These are phyloP conservation scores for Parapsyche elsis DNA, from an alignment of 1,140 invertebrate genomes.

Conservation along the genomic window DNA sequence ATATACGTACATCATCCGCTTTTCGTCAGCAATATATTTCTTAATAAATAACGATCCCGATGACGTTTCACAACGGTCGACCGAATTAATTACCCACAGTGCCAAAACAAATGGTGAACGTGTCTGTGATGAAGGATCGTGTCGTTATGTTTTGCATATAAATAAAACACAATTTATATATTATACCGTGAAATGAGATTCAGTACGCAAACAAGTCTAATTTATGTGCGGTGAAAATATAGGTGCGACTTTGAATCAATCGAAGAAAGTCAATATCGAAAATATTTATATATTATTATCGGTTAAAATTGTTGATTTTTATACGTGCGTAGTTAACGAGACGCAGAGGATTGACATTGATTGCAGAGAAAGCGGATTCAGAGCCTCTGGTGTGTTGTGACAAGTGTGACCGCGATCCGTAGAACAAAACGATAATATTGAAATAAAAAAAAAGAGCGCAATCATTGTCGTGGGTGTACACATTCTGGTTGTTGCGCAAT, in stretches of 20 bases:
- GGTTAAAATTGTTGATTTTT: background rate
- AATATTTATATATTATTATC: background rate
- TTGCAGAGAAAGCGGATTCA: background rate
- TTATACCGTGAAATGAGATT: background rate
- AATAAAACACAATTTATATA: slow-evolving; percentile 16
- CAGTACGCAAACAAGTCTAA: no score
- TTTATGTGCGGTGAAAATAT: no score
- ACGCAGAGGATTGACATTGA: no score
- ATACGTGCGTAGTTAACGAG: background rate
- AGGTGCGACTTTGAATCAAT: background rate
- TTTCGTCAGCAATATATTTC: background rate
- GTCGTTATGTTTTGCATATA: slow-evolving; percentile 20
- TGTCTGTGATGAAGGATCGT: slow-evolving; percentile 31
- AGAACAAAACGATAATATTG: slow-evolving; percentile 1
- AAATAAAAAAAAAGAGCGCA: slow-evolving; percentile 6
- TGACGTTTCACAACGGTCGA: background rate
- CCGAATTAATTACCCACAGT: slow-evolving; percentile 13
- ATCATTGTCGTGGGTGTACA: slow-evolving; percentile 34
- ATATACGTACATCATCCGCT: background rate
- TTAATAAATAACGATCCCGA: slow-evolving; percentile 6
- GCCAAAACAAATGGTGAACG: slow-evolving; percentile 37
- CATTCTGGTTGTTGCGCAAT: slow-evolving; percentile 7
- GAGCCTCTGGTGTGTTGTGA: slow-evolving; percentile 27
- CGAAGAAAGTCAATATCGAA: background rate
- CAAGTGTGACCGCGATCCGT: no score